Base-by-base conservation (phyloP, 2,797 vertebrate species). In the Halcyon leucocephala region DNA sequence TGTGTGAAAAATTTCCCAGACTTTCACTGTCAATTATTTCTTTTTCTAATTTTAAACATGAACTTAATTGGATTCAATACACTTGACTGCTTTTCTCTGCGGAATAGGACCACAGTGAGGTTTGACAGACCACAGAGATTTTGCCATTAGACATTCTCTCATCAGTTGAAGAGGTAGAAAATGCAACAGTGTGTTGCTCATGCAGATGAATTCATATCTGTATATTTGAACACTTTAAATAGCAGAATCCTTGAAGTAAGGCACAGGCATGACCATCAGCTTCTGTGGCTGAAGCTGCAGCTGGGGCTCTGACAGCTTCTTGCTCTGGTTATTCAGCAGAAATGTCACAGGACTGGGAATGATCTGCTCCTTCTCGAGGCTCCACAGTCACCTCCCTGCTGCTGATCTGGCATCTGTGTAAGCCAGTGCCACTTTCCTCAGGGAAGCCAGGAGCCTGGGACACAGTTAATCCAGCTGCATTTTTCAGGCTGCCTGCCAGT, bases 161-260 rank as follows among this genome's bases (percentile, higher is more conserved):
- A 1, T 19, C 41, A 44, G 4, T 0, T 19, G 70, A 21, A 58
- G 69, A 39, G n/a, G 35, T 6, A 58, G 57, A 62, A 54, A 39
- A 72, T 1, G 29, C 11, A 28, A 1, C 0, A 2, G 7, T 19
- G 16, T 0, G 1, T 8, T 52, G 51, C 37, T 82, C 31, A 6
- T n/a, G 12, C 28, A 3, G 60, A 62, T 28, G 39, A 58, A 17
- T 67, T 41, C 0, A 0, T 14, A 14, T 55, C 41, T 46, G 28
- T 26, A 2, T 25, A 12, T 70, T 2, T 21, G 22, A 65, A 6
- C 9, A 3, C 19, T 69, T 57, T 17, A 52, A 64, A 54, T 1
- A 81, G 49, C 66, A 90, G 70, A 61, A 82, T 8, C 48, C 35
- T 81, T 74, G 18, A 14, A 0, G 0, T 7, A 16, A 46, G 46